phyloP scores from a whole-genome alignment of 2,888 invertebrate genomes.

The Cephus pygmeus region DNA sequence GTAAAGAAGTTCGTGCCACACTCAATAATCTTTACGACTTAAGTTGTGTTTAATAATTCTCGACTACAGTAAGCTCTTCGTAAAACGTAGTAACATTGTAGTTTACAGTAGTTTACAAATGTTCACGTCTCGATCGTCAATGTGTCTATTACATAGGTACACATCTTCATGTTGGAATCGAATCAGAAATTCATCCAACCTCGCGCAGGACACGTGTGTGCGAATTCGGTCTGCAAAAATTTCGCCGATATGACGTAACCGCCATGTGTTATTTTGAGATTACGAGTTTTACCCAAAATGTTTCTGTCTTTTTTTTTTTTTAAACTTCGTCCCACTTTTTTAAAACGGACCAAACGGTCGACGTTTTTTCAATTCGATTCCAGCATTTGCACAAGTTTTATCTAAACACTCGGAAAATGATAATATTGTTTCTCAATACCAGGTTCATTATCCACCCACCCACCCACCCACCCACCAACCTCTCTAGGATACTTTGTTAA shows the following conservation, averaged over 20 bases:
- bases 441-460: conserved; percentile 42
- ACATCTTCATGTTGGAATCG: conserved; percentile 55
- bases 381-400: conserved; percentile 47
- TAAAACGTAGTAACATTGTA: conserved; percentile 67
- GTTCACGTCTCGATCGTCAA: conserved; percentile 52
- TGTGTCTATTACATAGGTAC: conserved; percentile 58
- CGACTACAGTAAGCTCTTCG: conserved; percentile 66
- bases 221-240: no score
- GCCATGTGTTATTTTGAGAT: no score
- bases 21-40: conserved; percentile 57
- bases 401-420: conserved; percentile 1
- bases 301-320: conserved; percentile 7
- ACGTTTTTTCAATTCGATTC: conserved; percentile 42
- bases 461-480: no score
- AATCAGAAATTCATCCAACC: conserved; percentile 25
- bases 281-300: no score
- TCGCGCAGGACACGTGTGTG: no score
- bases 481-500: conserved; percentile 47
- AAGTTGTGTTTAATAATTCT: conserved; percentile 63
- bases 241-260: no score
- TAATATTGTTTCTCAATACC: conserved; percentile 33
- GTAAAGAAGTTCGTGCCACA: conserved; percentile 65
- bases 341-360: conserved; percentile 11
- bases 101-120: conserved; percentile 66
- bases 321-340: conserved; percentile 12